These are phyloP conservation scores for Anastrepha ludens DNA, from an alignment of 1,140 invertebrate species.

Conservation along the genomic window DNA sequence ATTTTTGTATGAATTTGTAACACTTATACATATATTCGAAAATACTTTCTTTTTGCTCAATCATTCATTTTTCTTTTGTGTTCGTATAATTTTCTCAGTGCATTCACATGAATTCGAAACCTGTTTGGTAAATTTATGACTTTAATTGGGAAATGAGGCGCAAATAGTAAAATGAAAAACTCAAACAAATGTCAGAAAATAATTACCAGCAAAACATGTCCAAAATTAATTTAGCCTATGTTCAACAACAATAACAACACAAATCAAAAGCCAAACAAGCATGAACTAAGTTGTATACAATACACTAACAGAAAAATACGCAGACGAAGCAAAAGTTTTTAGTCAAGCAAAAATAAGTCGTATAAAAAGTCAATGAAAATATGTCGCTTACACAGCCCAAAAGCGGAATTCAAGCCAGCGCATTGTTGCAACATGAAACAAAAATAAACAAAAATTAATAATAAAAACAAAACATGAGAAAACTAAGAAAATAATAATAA, in stretches of 20 bases:
- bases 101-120: not conserved
- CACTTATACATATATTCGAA: not conserved
- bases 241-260: not conserved
- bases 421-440: not conserved
- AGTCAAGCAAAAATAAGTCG: not conserved
- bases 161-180: not conserved
- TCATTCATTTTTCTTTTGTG: not conserved
- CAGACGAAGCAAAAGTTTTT: not conserved
- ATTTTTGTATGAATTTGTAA: not conserved
- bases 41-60: not conserved
- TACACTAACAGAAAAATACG: not conserved
- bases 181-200: not conserved
- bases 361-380: not conserved
- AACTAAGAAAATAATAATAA: not conserved
- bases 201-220: not conserved
- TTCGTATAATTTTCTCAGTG: not conserved
- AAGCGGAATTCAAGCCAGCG: not conserved
- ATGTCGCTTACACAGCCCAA: too few species aligned
- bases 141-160: not conserved
- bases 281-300: not conserved
- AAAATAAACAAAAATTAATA: not conserved
- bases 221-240: constrained; percentile 8
- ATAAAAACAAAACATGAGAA: not conserved
- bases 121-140: not conserved
- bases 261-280: not conserved